These are phyloP conservation scores for Calliscelio sp. DNA, from an alignment of 2,888 invertebrate species.

Conservation along the genomic window DNA sequence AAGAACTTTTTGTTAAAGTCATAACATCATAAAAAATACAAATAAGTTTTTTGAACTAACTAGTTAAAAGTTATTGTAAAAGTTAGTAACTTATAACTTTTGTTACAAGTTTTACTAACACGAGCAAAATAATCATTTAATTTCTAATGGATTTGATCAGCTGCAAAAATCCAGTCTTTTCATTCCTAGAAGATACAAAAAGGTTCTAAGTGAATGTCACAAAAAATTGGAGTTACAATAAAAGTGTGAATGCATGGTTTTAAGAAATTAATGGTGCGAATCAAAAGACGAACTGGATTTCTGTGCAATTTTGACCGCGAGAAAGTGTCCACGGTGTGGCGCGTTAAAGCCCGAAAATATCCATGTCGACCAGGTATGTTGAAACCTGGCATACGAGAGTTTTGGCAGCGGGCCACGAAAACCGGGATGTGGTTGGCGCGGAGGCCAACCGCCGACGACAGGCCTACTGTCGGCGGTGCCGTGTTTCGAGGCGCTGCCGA, in stretches of 20 bases:
- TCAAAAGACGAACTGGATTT: slow-evolving; percentile 42
- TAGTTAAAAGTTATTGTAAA: too few species aligned
- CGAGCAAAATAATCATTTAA: too few species aligned
- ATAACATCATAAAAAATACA: too few species aligned
- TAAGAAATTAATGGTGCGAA: slow-evolving; percentile 31
- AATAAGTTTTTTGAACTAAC: too few species aligned
- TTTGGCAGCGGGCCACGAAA: slow-evolving; percentile 82
- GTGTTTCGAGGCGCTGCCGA: slow-evolving; percentile 52
- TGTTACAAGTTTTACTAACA: too few species aligned
- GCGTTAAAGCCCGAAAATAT: slow-evolving; percentile 85
- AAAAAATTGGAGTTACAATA: too few species aligned
- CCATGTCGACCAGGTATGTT: slow-evolving; percentile 84
- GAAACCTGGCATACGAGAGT: slow-evolving; percentile 85
- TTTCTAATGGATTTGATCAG: too few species aligned
- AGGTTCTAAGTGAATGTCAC: too few species aligned
- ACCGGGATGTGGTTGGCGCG: slow-evolving; percentile 77
- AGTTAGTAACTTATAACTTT: too few species aligned
- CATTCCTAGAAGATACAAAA: too few species aligned
- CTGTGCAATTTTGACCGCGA: slow-evolving; percentile 54
- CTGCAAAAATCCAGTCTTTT: too few species aligned
- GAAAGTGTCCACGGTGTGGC: slow-evolving; percentile 71
- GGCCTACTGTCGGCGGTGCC: slow-evolving; percentile 59
- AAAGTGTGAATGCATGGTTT: slow-evolving; percentile 4
- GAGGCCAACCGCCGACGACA: slow-evolving; percentile 74
- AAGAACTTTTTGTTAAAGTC: too few species aligned